Conservation (phyloP, 92 coral and sea anemone genomes). For the Porites cylindrica region DNA sequence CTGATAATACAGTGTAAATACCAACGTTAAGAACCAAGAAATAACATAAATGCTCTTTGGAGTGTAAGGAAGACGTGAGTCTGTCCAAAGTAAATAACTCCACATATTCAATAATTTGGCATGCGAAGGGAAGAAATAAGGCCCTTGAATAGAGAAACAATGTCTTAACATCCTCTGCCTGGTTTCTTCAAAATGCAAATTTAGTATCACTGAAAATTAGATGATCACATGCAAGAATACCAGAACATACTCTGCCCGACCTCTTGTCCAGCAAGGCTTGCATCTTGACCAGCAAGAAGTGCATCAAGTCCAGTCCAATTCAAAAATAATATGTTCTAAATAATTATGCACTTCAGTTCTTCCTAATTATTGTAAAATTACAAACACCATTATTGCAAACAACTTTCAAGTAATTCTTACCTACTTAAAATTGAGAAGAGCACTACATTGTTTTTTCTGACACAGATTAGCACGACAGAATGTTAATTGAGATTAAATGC, state of each 20-base stretch:
- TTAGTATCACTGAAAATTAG: no score
- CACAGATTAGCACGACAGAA: no score
- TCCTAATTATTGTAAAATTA: neutral
- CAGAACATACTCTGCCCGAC: neutral
- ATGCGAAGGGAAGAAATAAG: neutral
- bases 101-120: neutral
- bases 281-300: slow-evolving; percentile 24
- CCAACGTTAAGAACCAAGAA: no score
- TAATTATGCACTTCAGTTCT: neutral
- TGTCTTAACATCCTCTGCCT: neutral
- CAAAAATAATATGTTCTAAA: neutral
- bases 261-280: slow-evolving; percentile 21
- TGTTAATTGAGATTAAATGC: no score
- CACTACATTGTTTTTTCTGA: no score
- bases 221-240: neutral
- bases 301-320: neutral
- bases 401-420: neutral
- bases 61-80: neutral
- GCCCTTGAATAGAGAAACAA: neutral
- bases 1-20: neutral
- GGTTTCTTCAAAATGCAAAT: neutral
- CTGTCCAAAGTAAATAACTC: neutral
- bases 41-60: neutral
- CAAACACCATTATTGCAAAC: neutral
- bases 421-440: no score